Evolutionary conservation across 2,113 vertebrate species (phyloP).

Genomic region (Melanerpes aurifrons): DNA sequence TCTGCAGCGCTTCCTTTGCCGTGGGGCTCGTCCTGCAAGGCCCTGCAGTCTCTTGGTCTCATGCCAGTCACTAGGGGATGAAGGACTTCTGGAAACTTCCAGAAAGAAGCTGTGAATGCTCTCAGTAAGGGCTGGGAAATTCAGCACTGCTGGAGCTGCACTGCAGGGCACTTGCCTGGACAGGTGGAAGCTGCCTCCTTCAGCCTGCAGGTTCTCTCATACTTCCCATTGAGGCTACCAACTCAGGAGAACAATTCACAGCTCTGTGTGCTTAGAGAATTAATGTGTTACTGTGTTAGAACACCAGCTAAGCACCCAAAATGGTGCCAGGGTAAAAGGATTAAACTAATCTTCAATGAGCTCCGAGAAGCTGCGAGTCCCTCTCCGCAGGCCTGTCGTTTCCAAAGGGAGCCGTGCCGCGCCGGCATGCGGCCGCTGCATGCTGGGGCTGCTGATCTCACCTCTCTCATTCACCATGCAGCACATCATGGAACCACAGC

Average conservation of each 20-base stretch:
- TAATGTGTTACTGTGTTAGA: not conserved
- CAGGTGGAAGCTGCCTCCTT: not conserved
- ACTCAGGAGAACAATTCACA: not conserved
- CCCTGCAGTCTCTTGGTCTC: not conserved
- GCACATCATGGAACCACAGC: too few relatives aligned
- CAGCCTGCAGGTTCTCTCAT: not conserved
- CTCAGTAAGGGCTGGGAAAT: not conserved
- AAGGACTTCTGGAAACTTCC: not conserved
- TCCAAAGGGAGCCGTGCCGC: not conserved
- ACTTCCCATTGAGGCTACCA: not conserved
- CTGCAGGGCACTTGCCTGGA: too few relatives aligned
- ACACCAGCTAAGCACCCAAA: not conserved
- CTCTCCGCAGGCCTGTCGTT: not conserved
- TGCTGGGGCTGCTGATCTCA: not conserved
- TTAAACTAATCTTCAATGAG: not conserved
- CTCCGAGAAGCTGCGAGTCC: not conserved
- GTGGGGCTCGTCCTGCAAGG: not conserved
- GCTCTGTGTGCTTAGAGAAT: not conserved
- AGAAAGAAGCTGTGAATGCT: not conserved
- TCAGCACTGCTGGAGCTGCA: not conserved
- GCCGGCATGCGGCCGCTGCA: rapidly evolving
- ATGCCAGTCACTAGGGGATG: not conserved
- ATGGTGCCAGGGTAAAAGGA: not conserved
- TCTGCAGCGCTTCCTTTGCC: not conserved
- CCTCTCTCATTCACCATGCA: not conserved